Evolutionary conservation across 2,113 vertebrate genomes (phyloP).

Genomic region (Oreochromis aureus): DNA sequence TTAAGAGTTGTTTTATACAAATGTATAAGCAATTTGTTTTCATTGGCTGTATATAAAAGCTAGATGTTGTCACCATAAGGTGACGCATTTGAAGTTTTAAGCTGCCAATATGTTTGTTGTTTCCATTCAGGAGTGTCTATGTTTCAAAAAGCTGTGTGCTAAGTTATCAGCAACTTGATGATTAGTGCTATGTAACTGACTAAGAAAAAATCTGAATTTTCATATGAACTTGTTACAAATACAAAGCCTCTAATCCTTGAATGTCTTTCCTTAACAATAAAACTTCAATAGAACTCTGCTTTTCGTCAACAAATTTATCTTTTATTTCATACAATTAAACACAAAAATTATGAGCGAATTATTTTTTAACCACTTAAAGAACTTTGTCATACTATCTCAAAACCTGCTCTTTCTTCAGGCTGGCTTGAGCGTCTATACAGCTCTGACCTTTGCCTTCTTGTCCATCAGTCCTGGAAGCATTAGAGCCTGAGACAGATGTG

Average conservation of each 20-base stretch:
- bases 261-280: neutral
- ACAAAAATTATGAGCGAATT: neutral
- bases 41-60: neutral
- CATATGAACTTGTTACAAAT: neutral
- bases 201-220: neutral
- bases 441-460: slow-evolving; percentile 64
- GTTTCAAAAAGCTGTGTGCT: neutral
- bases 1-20: neutral
- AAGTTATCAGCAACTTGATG: neutral
- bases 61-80: neutral
- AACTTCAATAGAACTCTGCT: neutral
- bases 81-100: neutral
- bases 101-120: neutral
- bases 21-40: neutral
- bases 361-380: neutral
- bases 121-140: neutral
- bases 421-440: neutral
- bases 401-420: neutral
- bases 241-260: neutral
- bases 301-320: neutral
- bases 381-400: neutral
- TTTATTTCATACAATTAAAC: neutral
- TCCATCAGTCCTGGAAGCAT: slow-evolving; percentile 58
- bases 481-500: slow-evolving; percentile 64
- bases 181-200: neutral